Base-by-base conservation (phyloP, 2,113 vertebrate genomes). In the Rhea americana region DNA sequence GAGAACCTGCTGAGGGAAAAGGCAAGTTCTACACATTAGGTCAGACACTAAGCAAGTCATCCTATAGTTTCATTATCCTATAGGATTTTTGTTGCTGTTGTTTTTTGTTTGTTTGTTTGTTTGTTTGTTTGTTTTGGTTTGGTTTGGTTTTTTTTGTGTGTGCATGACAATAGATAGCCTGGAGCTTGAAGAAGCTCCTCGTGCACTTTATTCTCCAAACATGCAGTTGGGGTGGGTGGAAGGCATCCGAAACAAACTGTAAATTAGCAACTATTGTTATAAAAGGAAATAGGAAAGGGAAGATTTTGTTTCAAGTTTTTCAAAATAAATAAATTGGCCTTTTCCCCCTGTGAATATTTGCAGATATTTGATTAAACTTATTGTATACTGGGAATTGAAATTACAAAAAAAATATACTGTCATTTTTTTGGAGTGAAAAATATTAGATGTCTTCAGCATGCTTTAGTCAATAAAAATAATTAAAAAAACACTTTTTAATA, bases 331-430 rank as follows among this genome's bases (percentile, higher is more conserved):
- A 3, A 9, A 62, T 78, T 73, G 2, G 1, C 5, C 24, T 45
- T 81, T 58, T 73, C 55, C 59, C 55, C 28, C 4, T 39, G 13
- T 66, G 30, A 56, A 2, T 73, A 8, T 67, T 88, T 94, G 2
- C 22, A 63, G 24, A 25, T 0, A 37, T 67, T 62, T 30, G 1
- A 61, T 50, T 55, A 59, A 72, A 63, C 48, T 5, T 61, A 5
- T 65, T 45, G 2, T 37, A 41, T 30, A 2, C 8, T 59, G 7
- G 32, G 35, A 87, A 87, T 0, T 0, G 0, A 58, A 62, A 77
- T 48, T 6, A 1, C 11, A 47, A 68, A 67, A 73, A 73, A 26
- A 53, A 1, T 28, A 80, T 85, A 74, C 25, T 2, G 4, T 0
- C 3, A 14, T 2, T 5, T 2, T 5, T 74, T 24, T 18, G 8